Base-by-base conservation (phyloP, 2,113 vertebrate genomes). In the Empidonax alnorum region DNA sequence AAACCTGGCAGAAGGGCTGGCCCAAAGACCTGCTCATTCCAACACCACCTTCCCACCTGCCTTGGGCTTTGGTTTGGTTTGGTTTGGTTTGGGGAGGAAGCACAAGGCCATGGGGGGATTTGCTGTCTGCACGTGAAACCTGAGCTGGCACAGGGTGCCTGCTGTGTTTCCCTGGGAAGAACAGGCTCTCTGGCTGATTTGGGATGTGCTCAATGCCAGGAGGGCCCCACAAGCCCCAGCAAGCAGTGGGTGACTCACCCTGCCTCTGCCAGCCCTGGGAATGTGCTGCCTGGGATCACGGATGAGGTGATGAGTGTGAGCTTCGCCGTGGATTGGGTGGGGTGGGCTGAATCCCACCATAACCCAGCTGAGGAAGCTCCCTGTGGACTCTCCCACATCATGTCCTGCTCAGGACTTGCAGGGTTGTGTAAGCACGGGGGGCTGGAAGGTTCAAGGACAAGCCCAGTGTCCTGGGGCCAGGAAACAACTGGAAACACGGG, bases 201-300 rank as follows among this genome's bases (percentile, higher is more conserved):
- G 14, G 47, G 3, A 0, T 41, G 72, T 33, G n/a, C 31, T 61
- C 87, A n/a, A 3, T 82, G 94, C 93, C 93, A 72, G 84, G 69
- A 94, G 91, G 81, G 82, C 91, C 68, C 53, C 69, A 7, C 93
- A 95, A 87, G 96, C 87, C 93, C 84, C 65, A 6, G 89, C 95
- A 96, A 35, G 96, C 77, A 68, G 83, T 1, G 21, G 31, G 58
- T 95, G 96, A 95, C 68, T 95, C 94, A 96, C 12, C 10, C 20
- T 7, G 89, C 50, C 94, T 90, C 72, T 71, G 94, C 71, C 89
- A 94, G 93, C 59, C 84, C 80, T 69, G 79, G 85, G 76, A 95
- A 77, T 3, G 78, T 30, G 85, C 39, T 47, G 3, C 87, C 83
- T 72, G 20, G 55, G 69, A 87, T 71, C 84, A 84, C 58, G 66